Evolutionary conservation across 2,888 invertebrate genomes (phyloP).

Genomic region (Ptychoptera contaminata): DNA sequence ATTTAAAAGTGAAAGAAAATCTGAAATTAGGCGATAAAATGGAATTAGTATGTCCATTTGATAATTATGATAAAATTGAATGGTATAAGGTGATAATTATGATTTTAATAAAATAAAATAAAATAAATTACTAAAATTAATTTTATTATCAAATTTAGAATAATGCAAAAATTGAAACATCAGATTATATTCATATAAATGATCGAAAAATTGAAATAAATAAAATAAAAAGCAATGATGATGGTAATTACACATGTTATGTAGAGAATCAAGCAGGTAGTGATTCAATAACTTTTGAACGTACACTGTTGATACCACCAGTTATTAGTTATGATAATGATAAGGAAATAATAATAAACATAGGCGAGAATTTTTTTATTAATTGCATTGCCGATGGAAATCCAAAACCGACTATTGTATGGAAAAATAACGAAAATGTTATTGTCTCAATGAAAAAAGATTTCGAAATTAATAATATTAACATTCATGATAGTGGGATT

Average conservation of each 20-base stretch:
- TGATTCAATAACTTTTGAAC: conserved; percentile 32
- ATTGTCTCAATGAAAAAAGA: conserved; percentile 6
- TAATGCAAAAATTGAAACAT: no score
- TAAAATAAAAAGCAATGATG: conserved; percentile 4
- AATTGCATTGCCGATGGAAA: conserved; percentile 33
- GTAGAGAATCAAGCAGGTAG: conserved; percentile 42
- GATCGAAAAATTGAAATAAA: conserved; percentile 8
- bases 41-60: conserved; percentile 17
- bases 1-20: conserved; percentile 1
- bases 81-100: conserved; percentile 9
- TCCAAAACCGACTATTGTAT: conserved; percentile 30
- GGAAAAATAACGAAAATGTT: neutral
- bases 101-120: no score
- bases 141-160: neutral
- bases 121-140: no score
- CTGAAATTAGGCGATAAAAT: conserved; percentile 14
- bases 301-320: conserved; percentile 39
- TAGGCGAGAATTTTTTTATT: conserved; percentile 30
- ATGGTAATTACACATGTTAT: conserved; percentile 39
- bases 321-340: conserved; percentile 13
- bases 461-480: conserved; percentile 17
- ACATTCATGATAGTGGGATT: conserved; percentile 30
- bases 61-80: conserved; percentile 8
- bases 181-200: conserved; percentile 1
- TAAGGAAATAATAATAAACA: conserved; percentile 24